phyloP scores from a whole-genome alignment of 2,797 vertebrate genomes.

The Typhlichthys subterraneus region DNA sequence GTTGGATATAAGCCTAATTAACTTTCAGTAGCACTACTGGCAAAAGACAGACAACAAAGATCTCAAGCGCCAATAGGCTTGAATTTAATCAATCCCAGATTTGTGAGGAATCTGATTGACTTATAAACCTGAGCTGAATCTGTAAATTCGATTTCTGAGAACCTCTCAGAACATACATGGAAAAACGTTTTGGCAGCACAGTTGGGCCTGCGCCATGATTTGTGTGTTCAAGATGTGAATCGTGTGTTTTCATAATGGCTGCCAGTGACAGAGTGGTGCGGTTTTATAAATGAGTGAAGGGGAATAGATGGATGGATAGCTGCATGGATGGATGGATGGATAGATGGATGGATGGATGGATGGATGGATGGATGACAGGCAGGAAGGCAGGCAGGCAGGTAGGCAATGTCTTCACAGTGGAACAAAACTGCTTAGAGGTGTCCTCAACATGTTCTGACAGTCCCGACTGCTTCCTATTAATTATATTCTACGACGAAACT shows the following conservation, averaged over 20 bases:
- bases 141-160: slow-evolving; percentile 9
- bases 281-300: slow-evolving; percentile 18
- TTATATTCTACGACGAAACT: slow-evolving; percentile 64
- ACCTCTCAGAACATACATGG: slow-evolving; percentile 6
- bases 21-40: slow-evolving; percentile 7
- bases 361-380: not conserved
- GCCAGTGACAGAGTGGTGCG: slow-evolving; percentile 30
- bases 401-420: slow-evolving; percentile 38
- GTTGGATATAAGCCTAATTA: slow-evolving; percentile 6
- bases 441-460: slow-evolving; percentile 70
- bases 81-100: slow-evolving; percentile 6
- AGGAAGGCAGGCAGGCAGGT: slow-evolving; percentile 16
- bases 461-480: slow-evolving; percentile 66
- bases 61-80: slow-evolving; percentile 1
- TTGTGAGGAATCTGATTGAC: not conserved
- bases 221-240: slow-evolving; percentile 20
- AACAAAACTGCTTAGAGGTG: slow-evolving; percentile 44
- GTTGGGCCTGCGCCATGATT: slow-evolving; percentile 15
- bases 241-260: slow-evolving; percentile 3
- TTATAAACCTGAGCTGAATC: not conserved
- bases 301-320: slow-evolving; percentile 7
- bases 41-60: not conserved
- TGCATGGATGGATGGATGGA: slow-evolving; percentile 7
- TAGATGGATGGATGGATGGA: not conserved
- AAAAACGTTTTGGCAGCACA: slow-evolving; percentile 9